Base-by-base conservation (phyloP, 2,888 invertebrate species). In the Cerastis leucographa region DNA sequence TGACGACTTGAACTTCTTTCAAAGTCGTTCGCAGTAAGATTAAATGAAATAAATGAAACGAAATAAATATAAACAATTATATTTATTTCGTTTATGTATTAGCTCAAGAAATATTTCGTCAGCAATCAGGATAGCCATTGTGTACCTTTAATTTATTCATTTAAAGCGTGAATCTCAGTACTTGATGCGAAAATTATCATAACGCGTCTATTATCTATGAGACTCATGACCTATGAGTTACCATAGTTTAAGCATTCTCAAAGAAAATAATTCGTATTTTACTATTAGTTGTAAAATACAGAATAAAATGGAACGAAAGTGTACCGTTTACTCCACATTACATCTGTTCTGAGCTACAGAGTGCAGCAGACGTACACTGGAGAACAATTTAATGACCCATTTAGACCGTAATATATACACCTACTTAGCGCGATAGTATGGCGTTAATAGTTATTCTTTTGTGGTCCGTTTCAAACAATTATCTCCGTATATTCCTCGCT, bases 311-410 rank as follows among this genome's bases (percentile, higher is more conserved):
- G 64, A 69, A 79, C 64, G 51, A 69, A 78, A 51, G 79, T 79
- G 51, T 69, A 70, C 40, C 29, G n/a, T 70, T 79, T 84, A 84
- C 59, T 54, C 59, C 70, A 59, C n/a, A 80, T 79, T 71, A 76
- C 80, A 80, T 25, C 71, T 84, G 66, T 71, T 66, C 80, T 70
- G 40, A 66, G 82, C 68, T 46, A 81, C 81, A 51, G 46, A 67
- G 80, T 80, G 80, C 84, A 71, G 8, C 42, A 71, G 64, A 56
- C 62, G 80, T 81, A 82, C 71, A 82, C 68, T 75, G 71, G 54
- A 42, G 82, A 76, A 81, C 82, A 75, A 76, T 82, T 56, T 75
- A 81, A 82, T 81, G 76, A 81, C 68, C 82, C 83, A 82, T 81
- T 85, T 67, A 73, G 65, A 56, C 22, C 8, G 14, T 64, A 66